Conservation (phyloP, 2,113 vertebrate species). For the Myrmecophaga tridactyla region DNA sequence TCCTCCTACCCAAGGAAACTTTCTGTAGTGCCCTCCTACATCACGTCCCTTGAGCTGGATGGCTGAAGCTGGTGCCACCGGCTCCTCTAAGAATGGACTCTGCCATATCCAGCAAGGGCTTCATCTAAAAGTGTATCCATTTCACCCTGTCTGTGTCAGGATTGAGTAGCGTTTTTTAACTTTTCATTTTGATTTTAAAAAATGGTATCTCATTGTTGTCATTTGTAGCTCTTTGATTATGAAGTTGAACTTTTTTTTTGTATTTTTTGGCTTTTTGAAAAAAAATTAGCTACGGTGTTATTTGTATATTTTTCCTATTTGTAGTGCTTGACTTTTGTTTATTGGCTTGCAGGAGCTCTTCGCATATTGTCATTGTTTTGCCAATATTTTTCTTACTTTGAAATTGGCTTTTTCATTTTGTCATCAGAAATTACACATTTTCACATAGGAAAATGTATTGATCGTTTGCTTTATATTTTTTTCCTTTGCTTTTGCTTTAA, state of each 20-base stretch:
- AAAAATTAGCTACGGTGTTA: too few species aligned
- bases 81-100: background rate
- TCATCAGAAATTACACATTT: background rate
- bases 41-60: background rate
- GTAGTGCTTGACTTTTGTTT: background rate
- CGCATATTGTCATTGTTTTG: accelerated
- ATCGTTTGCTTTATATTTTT: background rate
- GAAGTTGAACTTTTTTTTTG: background rate
- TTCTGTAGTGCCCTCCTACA: too few species aligned
- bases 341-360: background rate
- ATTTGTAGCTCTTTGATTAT: background rate
- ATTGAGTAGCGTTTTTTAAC: background rate
- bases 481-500: background rate
- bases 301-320: background rate
- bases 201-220: background rate
- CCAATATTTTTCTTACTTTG: background rate
- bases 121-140: background rate
- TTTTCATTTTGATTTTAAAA: background rate
- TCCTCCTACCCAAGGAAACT: background rate
- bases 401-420: background rate
- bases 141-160: background rate
- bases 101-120: background rate
- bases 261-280: background rate
- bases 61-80: too few species aligned
- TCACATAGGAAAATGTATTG: background rate